Conservation (phyloP, 1,140 invertebrate genomes). For the Drosophila carrolli region DNA sequence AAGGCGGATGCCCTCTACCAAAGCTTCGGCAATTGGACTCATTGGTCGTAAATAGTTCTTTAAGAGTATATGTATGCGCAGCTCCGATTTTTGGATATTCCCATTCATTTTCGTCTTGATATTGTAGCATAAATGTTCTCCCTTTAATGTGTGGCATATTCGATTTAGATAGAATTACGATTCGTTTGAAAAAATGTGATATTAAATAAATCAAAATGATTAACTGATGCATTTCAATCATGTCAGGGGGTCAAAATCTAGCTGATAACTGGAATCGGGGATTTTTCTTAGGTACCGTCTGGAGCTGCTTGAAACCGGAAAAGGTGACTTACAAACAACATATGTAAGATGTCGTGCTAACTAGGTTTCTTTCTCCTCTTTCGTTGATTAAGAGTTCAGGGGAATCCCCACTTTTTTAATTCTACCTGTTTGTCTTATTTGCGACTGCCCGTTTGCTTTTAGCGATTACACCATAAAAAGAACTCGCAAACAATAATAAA, state of each 20-base stretch:
- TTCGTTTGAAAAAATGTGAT: conserved; percentile 67
- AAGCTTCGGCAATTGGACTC: conserved; percentile 86
- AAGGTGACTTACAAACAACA: conserved; percentile 3
- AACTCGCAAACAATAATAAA: too few species aligned
- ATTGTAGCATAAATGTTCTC: conserved; percentile 33
- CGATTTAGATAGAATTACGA: conserved; percentile 50
- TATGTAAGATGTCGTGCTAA: not conserved
- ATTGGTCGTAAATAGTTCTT: conserved; percentile 86
- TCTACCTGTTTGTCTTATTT: not conserved
- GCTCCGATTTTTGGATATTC: conserved; percentile 12
- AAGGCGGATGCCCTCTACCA: conserved; percentile 88
- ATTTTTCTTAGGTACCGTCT: conserved; percentile 20
- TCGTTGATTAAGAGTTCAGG: not conserved
- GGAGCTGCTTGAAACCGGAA: conserved; percentile 11
- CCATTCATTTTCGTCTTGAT: conserved; percentile 36
- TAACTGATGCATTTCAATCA: conserved; percentile 16
- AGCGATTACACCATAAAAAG: not conserved
- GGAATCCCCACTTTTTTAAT: not conserved
- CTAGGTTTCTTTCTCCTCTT: not conserved
- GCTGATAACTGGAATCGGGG: conserved; percentile 29
- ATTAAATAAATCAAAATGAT: conserved; percentile 55
- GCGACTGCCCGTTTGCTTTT: not conserved
- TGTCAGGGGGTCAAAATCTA: conserved; percentile 19
- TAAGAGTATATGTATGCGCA: conserved; percentile 5
- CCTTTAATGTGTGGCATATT: conserved; percentile 67